These are phyloP conservation scores for Diplodus puntazzo DNA, from an alignment of 2,797 vertebrate species.

Conservation along the genomic window DNA sequence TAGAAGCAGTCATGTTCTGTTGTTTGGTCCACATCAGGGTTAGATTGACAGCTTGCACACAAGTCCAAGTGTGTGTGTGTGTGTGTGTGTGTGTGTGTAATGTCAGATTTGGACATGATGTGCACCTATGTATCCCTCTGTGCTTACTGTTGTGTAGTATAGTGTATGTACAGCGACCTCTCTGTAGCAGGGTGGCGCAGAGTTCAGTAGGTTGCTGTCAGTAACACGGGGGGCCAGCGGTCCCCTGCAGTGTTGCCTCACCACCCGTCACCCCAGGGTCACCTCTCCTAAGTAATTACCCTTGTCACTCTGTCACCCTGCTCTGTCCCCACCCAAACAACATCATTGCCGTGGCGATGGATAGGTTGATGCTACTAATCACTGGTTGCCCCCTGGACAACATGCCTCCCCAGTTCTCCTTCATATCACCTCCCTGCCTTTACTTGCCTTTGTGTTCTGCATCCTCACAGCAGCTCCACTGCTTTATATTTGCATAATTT, in stretches of 20 bases:
- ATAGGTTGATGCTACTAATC: conserved; percentile 79
- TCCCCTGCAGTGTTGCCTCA: conserved; percentile 43
- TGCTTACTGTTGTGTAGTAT: conserved; percentile 33
- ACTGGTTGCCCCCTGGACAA: conserved; percentile 71
- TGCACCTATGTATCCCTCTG: conserved; percentile 17
- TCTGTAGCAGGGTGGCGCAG: conserved; percentile 41
- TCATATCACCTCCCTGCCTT: conserved; percentile 64
- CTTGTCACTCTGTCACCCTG: conserved; percentile 73
- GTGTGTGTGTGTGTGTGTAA: background rate
- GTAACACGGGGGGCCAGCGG: conserved; percentile 54
- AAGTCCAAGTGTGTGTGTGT: too few relatives aligned
- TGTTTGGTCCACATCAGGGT: too few relatives aligned
- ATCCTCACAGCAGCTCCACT: conserved; percentile 52
- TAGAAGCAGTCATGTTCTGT: too few relatives aligned
- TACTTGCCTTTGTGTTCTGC: conserved; percentile 47
- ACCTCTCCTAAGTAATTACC: conserved; percentile 79
- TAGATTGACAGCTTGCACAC: too few relatives aligned
- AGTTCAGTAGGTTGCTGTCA: conserved; percentile 71
- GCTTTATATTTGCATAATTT: conserved; percentile 75
- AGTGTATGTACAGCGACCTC: conserved; percentile 56
- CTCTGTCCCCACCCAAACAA: conserved; percentile 72
- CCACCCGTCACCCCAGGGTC: conserved; percentile 55
- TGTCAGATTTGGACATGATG: conserved; percentile 30
- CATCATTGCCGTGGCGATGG: conserved; percentile 63
- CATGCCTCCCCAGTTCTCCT: conserved; percentile 58